Evolutionary conservation across 1,140 invertebrate genomes (phyloP).

Genomic region (Pteromalus puparum): DNA sequence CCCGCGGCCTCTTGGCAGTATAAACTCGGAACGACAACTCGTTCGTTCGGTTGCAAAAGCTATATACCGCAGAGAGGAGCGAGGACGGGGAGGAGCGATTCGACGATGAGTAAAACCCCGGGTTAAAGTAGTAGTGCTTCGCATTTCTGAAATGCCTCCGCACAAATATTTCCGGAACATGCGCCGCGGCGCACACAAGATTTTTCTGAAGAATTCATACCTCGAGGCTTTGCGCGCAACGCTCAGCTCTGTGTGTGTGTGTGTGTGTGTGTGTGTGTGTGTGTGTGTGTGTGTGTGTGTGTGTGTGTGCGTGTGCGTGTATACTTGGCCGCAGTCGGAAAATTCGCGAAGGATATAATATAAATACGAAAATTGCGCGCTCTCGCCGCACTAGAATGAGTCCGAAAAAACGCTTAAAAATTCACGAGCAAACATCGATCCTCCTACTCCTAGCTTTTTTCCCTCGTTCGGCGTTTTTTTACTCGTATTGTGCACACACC

Average conservation of each 20-base stretch:
- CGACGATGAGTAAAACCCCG: slow-evolving; percentile 41
- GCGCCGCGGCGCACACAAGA: slow-evolving; percentile 24
- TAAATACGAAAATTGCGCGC: slow-evolving; percentile 19
- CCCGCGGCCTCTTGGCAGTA: not conserved
- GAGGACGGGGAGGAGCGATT: slow-evolving; percentile 13
- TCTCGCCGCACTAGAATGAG: not conserved
- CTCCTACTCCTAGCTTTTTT: not conserved
- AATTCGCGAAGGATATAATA: slow-evolving; percentile 28
- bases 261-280: too few relatives aligned
- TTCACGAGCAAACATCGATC: slow-evolving; percentile 8
- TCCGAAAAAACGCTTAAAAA: not conserved
- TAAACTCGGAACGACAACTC: slow-evolving; percentile 42
- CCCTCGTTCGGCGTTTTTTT: not conserved
- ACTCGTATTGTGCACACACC: too few relatives aligned
- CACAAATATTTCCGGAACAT: slow-evolving; percentile 44
- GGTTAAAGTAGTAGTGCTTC: slow-evolving; percentile 40
- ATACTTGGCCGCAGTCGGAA: not conserved
- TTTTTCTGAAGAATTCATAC: slow-evolving; percentile 45
- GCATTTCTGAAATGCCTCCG: slow-evolving; percentile 44
- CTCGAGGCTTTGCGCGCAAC: slow-evolving; percentile 29
- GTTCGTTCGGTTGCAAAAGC: not conserved
- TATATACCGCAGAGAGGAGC: not conserved
- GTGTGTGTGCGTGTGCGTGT: too few relatives aligned
- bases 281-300: too few relatives aligned
- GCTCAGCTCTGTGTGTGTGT: too few relatives aligned